Percentiles rank a stretch among this genome's conserved stretches.
phyloP scores from a whole-genome alignment of 2,113 vertebrate genomes.

The Oreochromis niloticus region DNA sequence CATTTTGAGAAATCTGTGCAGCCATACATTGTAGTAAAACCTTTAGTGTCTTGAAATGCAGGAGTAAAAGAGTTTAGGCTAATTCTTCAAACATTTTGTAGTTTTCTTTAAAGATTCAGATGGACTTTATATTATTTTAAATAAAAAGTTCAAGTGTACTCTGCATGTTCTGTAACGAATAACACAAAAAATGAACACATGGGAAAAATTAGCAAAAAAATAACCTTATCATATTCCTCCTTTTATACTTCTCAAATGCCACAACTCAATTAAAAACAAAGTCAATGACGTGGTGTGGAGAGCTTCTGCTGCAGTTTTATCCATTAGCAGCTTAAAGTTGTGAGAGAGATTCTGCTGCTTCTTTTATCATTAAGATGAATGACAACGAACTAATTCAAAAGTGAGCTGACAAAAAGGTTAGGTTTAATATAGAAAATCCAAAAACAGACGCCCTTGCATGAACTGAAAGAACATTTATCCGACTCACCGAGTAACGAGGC shows the following conservation, averaged over 20 bases:
- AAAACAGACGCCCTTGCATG: background rate
- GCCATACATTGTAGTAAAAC: background rate
- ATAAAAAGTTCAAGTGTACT: background rate
- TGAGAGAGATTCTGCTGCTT: background rate
- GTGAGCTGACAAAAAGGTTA: background rate
- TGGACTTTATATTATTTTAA: background rate
- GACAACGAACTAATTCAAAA: background rate
- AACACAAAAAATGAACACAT: background rate
- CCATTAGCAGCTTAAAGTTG: background rate
- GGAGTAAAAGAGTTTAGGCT: background rate
- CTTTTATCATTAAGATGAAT: background rate
- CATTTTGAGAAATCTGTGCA: background rate
- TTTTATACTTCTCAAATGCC: background rate
- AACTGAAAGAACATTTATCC: background rate
- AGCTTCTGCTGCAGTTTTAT: background rate
- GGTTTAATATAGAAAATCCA: background rate
- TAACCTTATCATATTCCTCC: background rate
- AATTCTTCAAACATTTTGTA: background rate
- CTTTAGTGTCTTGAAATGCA: background rate
- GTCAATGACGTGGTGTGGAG: no score
- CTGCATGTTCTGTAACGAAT: background rate
- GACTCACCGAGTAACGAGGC: constrained; percentile 83
- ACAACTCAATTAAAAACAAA: background rate
- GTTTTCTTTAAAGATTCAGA: background rate
- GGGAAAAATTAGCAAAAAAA: background rate